These are phyloP conservation scores for Avahi laniger DNA, from an alignment of 2,797 vertebrate genomes.

Conservation along the genomic window DNA sequence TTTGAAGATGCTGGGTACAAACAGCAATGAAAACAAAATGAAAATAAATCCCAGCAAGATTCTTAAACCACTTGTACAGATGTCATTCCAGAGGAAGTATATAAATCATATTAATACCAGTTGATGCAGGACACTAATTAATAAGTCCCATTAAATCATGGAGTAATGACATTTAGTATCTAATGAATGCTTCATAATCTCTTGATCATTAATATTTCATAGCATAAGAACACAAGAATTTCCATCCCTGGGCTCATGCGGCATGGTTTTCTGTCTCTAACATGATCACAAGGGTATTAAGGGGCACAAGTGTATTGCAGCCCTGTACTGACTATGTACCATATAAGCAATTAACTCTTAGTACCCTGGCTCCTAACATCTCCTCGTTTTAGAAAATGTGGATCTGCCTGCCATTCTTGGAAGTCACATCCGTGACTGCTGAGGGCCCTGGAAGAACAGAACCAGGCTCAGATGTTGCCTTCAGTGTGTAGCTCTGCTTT, in stretches of 20 bases:
- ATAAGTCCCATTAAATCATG: conserved; percentile 72
- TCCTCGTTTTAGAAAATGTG: background rate
- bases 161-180: conserved; percentile 69
- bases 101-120: conserved; percentile 62
- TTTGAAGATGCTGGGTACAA: conserved; percentile 18
- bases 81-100: conserved; percentile 43
- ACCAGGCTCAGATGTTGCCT: background rate
- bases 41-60: conserved; percentile 36
- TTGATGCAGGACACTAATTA: conserved; percentile 71
- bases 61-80: conserved; percentile 1
- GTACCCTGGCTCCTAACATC: background rate
- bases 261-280: conserved; percentile 4
- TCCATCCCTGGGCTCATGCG: background rate
- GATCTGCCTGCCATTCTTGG: background rate
- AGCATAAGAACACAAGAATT: conserved; percentile 39
- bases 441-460: background rate
- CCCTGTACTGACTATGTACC: background rate
- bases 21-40: conserved; percentile 14
- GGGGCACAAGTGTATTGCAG: background rate
- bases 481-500: background rate
- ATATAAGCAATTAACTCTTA: background rate
- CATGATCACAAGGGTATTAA: background rate
- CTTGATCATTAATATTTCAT: conserved; percentile 74
- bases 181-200: conserved; percentile 73
- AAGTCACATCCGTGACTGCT: background rate